Evolutionary conservation across 1,140 invertebrate species (phyloP), one percentile per base, ranked within the genome.

Genomic region (Drosophila kikkawai): DNA sequence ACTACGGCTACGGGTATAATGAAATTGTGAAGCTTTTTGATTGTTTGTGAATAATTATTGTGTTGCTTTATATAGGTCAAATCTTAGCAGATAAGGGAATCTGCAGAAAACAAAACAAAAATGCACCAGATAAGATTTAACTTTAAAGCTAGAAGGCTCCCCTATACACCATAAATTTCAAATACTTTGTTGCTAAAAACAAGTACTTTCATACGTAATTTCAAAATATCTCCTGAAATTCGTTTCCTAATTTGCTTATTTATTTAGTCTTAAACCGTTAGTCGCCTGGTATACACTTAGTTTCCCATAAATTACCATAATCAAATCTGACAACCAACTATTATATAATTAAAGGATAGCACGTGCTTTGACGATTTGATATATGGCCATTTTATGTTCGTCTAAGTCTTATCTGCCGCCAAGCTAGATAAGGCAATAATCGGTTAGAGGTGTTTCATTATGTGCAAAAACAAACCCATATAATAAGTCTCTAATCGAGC

Each of bases 21-120:
- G 4, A 7, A 22, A 11, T 37, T 37, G 0, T 22, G 11, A 34
- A 19, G n/a, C 7, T 17, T 32, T n/a, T 45, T 32, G 12, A 6
- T 15, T 37, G 7, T 36, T 15, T 45, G 19, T 15, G 45, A 60
- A 15, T 34, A 34, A 34, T 34, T 34, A 51, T 51, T 22, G 19
- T 26, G 26, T 11, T 15, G n/a, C 22, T 53, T 22, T 37, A 69
- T 67, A 36, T 70, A 26, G 68, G 68, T 71, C 65, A 57, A 26
- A 32, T 36, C 56, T 48, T 12, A 15, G 4, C 9, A 36, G 51
- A 71, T 71, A 57, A 57, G n/a, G 0, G 17, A 22, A 32, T 12
- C 22, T 17, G 12, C 64, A 64, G 9, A 55, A 47, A 37, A 22
- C 7, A 50, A 50, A 55, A 42, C 9, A 41, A 36, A 13, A 39